Base-by-base conservation (phyloP, 2,113 vertebrate genomes). In the Mustelus asterias region DNA sequence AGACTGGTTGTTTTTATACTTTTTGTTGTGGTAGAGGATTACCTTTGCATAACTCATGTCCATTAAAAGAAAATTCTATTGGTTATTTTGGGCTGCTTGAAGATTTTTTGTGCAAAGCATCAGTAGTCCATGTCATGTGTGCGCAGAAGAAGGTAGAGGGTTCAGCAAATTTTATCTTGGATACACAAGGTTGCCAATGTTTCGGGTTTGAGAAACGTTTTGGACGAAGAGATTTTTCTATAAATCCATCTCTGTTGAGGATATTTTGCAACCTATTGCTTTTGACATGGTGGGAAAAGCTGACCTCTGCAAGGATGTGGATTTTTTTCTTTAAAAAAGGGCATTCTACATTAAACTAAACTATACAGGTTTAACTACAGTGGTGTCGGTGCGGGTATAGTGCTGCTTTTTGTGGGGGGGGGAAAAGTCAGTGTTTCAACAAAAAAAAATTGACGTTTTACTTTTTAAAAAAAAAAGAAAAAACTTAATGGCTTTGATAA, bases 211-310 rank as follows among this genome's bases (percentile, higher is more conserved):
- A 76, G 69, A 48, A 76, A 54, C 26, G 14, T 95, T 67, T 48
- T 48, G 41, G 94, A 95, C 24, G 41, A 54, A 54, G 69, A 29
- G 37, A 95, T 76, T 95, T 54, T 95, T 54, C 41, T 72, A 33
- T 95, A 72, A 95, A 95, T 95, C 60, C 18, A 24, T 72, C 93
- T 95, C 83, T 95, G 41, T 76, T 94, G 97, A 96, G 97, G 95
- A 97, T 97, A 96, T 97, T 98, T 97, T 97, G 97, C 97, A 96
- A 97, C 97, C 97, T 97, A 96, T 96, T 97, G 96, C 97, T 97
- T 98, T 97, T 97, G 96, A 97, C 97, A 97, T 96, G 96, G 97
- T 96, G 97, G 96, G 97, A 96, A 58, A 96, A 97, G 97, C 96
- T 76, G 97, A 97, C 98, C 97, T 97, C 97, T 97, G 92, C 96